A percentile compares a stretch with the other conserved stretches of the same genome.
These are phyloP conservation scores for Drosophila testacea DNA, from an alignment of 2,888 invertebrate species.

Conservation along the genomic window DNA sequence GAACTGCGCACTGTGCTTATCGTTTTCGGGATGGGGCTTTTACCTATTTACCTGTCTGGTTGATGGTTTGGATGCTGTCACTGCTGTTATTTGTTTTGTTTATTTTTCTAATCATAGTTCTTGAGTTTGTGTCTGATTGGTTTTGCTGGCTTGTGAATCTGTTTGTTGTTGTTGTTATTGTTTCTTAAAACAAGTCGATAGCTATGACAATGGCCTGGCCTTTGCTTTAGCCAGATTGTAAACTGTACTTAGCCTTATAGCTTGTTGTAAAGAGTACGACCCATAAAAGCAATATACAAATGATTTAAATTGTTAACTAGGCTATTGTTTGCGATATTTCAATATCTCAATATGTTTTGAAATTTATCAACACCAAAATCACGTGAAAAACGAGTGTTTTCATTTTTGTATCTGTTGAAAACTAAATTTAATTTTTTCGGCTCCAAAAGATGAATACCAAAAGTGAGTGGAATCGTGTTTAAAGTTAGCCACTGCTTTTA, in stretches of 20 bases:
- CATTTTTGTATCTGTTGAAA: constrained; percentile 27
- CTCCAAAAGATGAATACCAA: constrained; percentile 49
- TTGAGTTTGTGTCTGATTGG: constrained; percentile 40
- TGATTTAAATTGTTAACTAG: constrained; percentile 53
- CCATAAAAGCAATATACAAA: constrained; percentile 45
- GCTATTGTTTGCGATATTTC: constrained; percentile 62
- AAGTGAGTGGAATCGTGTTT: constrained; percentile 28
- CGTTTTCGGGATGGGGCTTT: constrained; percentile 14
- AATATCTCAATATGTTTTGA: constrained; percentile 42
- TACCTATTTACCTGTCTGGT: constrained; percentile 50
- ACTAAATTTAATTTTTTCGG: constrained; percentile 45
- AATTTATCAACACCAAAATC: constrained; percentile 60
- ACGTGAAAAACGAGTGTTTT: constrained; percentile 6
- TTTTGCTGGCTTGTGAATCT: constrained; percentile 25
- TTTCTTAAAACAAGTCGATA: constrained; percentile 32
- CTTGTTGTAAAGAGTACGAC: not conserved
- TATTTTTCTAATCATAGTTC: constrained; percentile 26
- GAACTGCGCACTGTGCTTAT: constrained; percentile 20
- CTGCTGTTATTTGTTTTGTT: constrained; percentile 12
- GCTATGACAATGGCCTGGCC: constrained; percentile 43
- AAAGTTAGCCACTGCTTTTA: constrained; percentile 29
- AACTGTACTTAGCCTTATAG: constrained; percentile 61
- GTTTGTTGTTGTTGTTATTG: constrained; percentile 17
- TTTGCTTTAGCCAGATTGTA: constrained; percentile 48
- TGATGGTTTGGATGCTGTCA: constrained; percentile 28